phyloP scores from a whole-genome alignment of 2,888 invertebrate species.

The Trissonchulus sp. region DNA sequence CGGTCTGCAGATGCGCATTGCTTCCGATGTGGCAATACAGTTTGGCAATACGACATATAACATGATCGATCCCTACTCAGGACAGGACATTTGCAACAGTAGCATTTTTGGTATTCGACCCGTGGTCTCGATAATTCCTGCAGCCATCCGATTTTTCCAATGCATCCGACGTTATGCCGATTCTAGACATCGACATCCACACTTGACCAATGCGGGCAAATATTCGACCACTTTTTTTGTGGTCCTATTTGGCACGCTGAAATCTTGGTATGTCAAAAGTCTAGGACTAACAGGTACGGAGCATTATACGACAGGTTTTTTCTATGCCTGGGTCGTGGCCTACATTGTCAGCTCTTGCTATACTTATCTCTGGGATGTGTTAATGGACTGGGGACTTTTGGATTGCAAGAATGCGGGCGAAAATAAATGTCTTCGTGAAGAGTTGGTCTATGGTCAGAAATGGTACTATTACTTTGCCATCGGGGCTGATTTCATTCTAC shows the following conservation, averaged over 20 bases:
- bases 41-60: too few relatives aligned
- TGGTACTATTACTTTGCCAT: conserved; percentile 90
- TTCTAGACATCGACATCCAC: conserved; percentile 77
- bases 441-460: conserved; percentile 48
- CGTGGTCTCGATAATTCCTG: conserved; percentile 82
- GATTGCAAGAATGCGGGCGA: conserved; percentile 70
- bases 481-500: conserved; percentile 80
- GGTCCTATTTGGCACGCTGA: conserved; percentile 64
- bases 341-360: conserved; percentile 78
- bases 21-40: too few relatives aligned
- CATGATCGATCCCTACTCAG: too few relatives aligned
- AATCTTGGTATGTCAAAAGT: conserved; percentile 39
- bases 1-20: too few relatives aligned
- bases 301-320: too few relatives aligned
- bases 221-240: conserved; percentile 95
- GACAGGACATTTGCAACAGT: too few relatives aligned
- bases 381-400: conserved; percentile 97
- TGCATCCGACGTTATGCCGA: conserved; percentile 90
- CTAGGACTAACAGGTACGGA: too few relatives aligned
- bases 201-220: conserved; percentile 94
- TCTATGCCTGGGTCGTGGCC: conserved; percentile 71
- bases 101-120: conserved; percentile 70
- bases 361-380: conserved; percentile 94
- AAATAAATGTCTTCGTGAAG: conserved; percentile 62
- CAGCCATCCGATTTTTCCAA: conserved; percentile 96